Conservation (phyloP, 1,140 invertebrate species). For the Akabosia matsudoensis region DNA sequence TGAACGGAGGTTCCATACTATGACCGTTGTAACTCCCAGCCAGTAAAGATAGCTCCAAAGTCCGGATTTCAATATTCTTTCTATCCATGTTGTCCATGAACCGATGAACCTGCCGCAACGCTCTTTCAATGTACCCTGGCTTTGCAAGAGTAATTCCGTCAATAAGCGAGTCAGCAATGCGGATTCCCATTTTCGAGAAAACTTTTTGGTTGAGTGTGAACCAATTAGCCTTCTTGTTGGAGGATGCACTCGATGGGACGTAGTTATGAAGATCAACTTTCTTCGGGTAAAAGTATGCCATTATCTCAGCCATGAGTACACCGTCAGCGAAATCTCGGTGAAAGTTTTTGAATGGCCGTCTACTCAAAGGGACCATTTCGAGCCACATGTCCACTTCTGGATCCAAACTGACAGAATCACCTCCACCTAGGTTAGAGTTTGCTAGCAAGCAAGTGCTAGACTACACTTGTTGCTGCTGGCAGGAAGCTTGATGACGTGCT, state of each 20-base stretch:
- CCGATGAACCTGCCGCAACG: neutral
- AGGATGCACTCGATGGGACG: conserved; percentile 14
- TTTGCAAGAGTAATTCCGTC: conserved; percentile 24
- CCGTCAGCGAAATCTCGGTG: conserved; percentile 12
- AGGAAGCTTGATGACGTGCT: neutral
- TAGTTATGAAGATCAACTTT: conserved; percentile 34
- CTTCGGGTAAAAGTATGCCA: conserved; percentile 12
- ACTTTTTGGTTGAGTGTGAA: conserved; percentile 34
- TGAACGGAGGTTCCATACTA: neutral
- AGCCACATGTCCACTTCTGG: conserved; percentile 13
- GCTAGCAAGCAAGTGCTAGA: neutral
- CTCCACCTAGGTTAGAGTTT: neutral
- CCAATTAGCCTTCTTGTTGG: conserved; percentile 37
- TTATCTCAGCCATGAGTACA: conserved; percentile 16
- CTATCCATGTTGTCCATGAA: neutral
- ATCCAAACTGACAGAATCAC: neutral
- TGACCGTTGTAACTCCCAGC: neutral
- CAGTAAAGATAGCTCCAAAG: neutral
- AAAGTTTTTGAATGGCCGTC: conserved; percentile 4
- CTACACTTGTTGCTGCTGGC: neutral
- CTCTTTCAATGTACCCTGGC: conserved; percentile 29
- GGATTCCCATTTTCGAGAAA: conserved; percentile 29
- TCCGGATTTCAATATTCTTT: neutral
- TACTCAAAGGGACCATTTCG: neutral
- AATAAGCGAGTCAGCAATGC: conserved; percentile 17